phyloP scores from a whole-genome alignment of 2,888 invertebrate genomes.

The Microlaimidae sp. region DNA sequence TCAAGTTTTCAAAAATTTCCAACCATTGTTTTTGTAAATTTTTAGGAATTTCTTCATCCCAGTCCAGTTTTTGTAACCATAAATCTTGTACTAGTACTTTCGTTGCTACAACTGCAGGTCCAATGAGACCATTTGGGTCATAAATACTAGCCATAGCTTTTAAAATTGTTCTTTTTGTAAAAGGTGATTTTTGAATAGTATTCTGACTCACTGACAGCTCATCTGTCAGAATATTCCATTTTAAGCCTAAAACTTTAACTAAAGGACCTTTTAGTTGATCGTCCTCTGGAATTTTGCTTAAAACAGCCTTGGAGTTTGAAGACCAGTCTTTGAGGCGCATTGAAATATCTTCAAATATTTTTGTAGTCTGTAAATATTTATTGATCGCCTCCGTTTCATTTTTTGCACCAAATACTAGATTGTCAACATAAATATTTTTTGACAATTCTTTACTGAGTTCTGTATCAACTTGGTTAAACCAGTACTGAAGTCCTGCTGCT shows the following conservation, averaged over 20 bases:
- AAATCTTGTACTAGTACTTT: not conserved
- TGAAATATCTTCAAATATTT: not conserved
- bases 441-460: not conserved
- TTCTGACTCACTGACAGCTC: not conserved
- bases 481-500: too few relatives aligned
- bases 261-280: not conserved
- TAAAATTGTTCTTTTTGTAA: not conserved
- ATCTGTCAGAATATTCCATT: not conserved
- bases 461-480: not conserved
- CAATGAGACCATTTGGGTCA: not conserved
- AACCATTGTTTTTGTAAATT: not conserved
- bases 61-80: not conserved
- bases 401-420: not conserved
- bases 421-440: constrained; percentile 7
- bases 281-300: not conserved
- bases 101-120: not conserved
- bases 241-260: constrained; percentile 6
- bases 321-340: constrained; percentile 9
- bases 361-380: constrained; percentile 1
- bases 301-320: not conserved
- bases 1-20: too few relatives aligned
- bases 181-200: too few relatives aligned
- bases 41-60: not conserved
- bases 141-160: not conserved
- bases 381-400: not conserved